phyloP scores from a whole-genome alignment of 64 coral and sea anemone species.

The Pachyseris speciosa region DNA sequence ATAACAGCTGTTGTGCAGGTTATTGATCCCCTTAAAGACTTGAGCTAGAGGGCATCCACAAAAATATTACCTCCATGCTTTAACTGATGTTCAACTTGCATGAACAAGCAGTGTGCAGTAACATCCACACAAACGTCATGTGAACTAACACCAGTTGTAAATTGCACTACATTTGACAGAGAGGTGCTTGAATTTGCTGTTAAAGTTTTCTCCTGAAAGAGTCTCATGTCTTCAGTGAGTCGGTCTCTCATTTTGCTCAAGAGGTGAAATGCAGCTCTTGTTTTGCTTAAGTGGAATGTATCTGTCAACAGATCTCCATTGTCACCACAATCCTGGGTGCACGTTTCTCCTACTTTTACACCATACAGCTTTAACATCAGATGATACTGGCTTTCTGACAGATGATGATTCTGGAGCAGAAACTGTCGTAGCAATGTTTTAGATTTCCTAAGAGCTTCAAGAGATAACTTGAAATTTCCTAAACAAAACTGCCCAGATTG shows the following conservation, averaged over 20 bases:
- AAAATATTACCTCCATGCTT: slow-evolving; percentile 45
- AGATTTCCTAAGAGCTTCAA: slow-evolving; percentile 68
- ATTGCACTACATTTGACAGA: background rate
- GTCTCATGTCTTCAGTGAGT: slow-evolving; percentile 15
- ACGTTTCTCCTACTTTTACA: slow-evolving; percentile 18
- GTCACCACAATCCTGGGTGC: background rate
- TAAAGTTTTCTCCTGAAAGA: background rate
- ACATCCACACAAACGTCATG: slow-evolving; percentile 26
- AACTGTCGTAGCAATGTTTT: slow-evolving; percentile 59
- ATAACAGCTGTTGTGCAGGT: too few relatives aligned
- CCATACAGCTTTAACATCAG: slow-evolving; percentile 70
- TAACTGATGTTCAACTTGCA: slow-evolving; percentile 59
- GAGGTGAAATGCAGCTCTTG: slow-evolving; percentile 60
- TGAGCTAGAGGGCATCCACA: background rate
- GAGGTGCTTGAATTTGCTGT: background rate
- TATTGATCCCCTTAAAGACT: too few relatives aligned
- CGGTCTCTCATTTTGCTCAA: slow-evolving; percentile 68
- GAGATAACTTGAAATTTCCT: slow-evolving; percentile 65
- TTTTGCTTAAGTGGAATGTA: slow-evolving; percentile 42
- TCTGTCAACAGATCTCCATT: slow-evolving; percentile 40
- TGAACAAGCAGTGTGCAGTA: slow-evolving; percentile 57
- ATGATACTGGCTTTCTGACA: slow-evolving; percentile 62
- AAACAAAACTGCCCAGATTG: slow-evolving; percentile 68
- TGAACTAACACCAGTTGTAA: background rate
- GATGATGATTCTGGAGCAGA: slow-evolving; percentile 83